phyloP scores from a whole-genome alignment of 2,888 invertebrate species.

The Agapostemon virescens region DNA sequence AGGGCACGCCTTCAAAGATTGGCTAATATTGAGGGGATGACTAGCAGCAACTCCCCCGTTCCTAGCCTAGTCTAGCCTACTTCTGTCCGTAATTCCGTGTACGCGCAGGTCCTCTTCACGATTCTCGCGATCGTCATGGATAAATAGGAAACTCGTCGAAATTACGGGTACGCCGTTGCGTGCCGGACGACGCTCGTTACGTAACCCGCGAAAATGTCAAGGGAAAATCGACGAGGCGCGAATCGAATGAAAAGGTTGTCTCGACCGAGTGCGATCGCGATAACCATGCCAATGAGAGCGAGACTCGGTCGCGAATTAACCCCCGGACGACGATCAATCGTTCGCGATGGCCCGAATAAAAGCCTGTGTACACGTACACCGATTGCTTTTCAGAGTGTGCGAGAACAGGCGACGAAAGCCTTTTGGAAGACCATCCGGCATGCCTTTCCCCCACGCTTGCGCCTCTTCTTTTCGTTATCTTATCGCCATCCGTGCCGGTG shows the following conservation, averaged over 20 bases:
- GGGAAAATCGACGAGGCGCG: conserved; percentile 24
- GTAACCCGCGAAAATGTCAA: conserved; percentile 25
- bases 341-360: background rate
- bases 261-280: background rate
- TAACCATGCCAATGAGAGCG: background rate
- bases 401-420: background rate
- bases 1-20: no score
- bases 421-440: background rate
- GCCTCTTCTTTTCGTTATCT: conserved; percentile 50
- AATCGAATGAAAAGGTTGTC: conserved; percentile 26
- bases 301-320: conserved; percentile 2
- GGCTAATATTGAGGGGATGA: no score
- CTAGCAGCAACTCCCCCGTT: no score
- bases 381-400: no score
- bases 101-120: no score
- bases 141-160: no score
- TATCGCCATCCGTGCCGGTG: conserved; percentile 46
- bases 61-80: no score
- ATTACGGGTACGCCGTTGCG: background rate
- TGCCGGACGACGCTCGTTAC: background rate
- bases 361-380: background rate
- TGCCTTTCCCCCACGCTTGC: conserved; percentile 16
- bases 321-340: conserved; percentile 3
- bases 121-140: no score
- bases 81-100: no score